Evolutionary conservation across 2,888 invertebrate genomes (phyloP), one percentile per base, ranked within the genome.

Genomic region (Aplocera efformata): DNA sequence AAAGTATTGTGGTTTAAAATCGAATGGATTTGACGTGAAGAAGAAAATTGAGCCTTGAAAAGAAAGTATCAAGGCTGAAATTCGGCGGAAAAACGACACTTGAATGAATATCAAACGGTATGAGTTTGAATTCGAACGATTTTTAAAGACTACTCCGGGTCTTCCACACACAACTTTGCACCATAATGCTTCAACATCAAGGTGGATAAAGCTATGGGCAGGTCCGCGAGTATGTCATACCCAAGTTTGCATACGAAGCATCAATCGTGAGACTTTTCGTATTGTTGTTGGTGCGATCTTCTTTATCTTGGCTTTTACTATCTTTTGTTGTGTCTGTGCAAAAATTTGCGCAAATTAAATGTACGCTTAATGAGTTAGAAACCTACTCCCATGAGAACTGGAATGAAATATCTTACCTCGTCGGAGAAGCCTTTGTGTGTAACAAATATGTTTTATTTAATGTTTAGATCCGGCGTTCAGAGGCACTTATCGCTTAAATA

Each of bases 41-140:
- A 44, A 21, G 28, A 39, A 51, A 28, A 32, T 10, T 6, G 26
- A 13, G 36, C 56, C 39, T 37, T 58, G 55, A 50, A 42, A 45
- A 57, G 63, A 60, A 48, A 61, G 53, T 55, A 51, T 58, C 66
- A 77, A 65, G 63, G 73, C 70, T 50, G 46, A 59, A 56, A 59
- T 61, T 76, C 40, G 60, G 53, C 47, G 60, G 50, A 50, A 47
- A 49, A 44, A 42, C 44, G 49, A 56, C 58, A 58, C 54, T 58
- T 72, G 67, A 72, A 74, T 74, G 74, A 72, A 77, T 79, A 70
- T 66, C 71, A 79, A 76, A 76, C 78, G 78, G 77, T 75, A 75
- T 65, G 78, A 71, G 69, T 65, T 69, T 56, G 66, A 71, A 69
- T 69, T 77, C 64, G 72, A 66, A 62, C 58, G 58, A 57, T 72